Evolutionary conservation across 2,888 invertebrate genomes (phyloP), one percentile per base, ranked within the genome.

Genomic region (Drosophila crucigera): DNA sequence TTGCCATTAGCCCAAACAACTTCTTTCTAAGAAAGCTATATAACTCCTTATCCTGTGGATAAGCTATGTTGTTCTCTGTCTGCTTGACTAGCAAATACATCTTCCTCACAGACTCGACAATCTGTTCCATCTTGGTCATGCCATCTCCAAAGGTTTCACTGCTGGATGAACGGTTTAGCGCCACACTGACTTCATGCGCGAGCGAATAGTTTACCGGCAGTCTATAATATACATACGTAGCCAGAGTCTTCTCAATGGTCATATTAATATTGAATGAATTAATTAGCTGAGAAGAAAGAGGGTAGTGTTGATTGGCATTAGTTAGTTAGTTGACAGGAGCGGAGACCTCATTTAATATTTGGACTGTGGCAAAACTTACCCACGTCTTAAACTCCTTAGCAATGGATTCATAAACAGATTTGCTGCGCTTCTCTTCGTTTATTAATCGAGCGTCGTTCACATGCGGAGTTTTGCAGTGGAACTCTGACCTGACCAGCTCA

Each of bases 61-160:
- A n/a, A n/a, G n/a, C n/a, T n/a, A n/a, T n/a, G n/a, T n/a, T n/a
- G n/a, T n/a, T n/a, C 0, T 1, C 19, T 9, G 39, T 5, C 0
- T 19, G 2, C 0, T 1, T 1, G 37, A 78, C 0, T 16, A 87
- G 19, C 4, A 30, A 4, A 1, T 39, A 1, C 11, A 91, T 30
- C 0, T 71, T 74, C 14, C 33, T 41, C 4, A 92, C 73, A 4
- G 90, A 76, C 4, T 67, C 41, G 5, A 80, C 49, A 1, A 92
- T 84, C 0, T 75, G 62, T 1, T 56, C 49, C 30, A 91, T 35
- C 31, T 10, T 22, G 14, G 0, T 1, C 6, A 1, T 6, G 6
- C 4, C 1, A 14, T 3, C 3, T 14, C 1, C 22, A 22, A 4
- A 0, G 11, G 16, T 19, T 28, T 10, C 11, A 2, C 25, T 7